These are phyloP conservation scores for Apodemus agrarius DNA, from an alignment of 2,797 vertebrate species.

Conservation along the genomic window DNA sequence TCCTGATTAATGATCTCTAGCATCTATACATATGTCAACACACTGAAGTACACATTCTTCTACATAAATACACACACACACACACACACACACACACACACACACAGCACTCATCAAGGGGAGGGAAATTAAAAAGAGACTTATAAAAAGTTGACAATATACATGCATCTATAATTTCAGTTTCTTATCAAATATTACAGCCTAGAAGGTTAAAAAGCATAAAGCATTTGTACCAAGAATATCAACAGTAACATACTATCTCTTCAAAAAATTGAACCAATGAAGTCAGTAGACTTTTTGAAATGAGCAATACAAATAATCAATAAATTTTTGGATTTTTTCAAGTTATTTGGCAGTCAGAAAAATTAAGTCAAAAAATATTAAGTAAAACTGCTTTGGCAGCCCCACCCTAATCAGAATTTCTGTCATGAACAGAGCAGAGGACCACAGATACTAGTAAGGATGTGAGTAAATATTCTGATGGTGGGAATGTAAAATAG, in stretches of 20 bases:
- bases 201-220: neutral
- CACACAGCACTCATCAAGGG: neutral
- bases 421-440: neutral
- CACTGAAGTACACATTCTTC: neutral
- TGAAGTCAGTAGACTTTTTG: neutral
- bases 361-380: neutral
- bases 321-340: neutral
- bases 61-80: neutral
- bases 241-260: neutral
- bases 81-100: neutral
- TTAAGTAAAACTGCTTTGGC: neutral
- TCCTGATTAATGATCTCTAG: neutral
- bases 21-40: neutral
- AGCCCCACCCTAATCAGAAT: neutral
- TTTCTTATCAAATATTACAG: slow-evolving; percentile 34
- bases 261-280: neutral
- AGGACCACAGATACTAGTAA: neutral
- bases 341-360: neutral
- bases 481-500: neutral
- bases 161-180: slow-evolving; percentile 31
- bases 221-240: slow-evolving; percentile 39
- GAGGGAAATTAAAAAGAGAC: neutral
- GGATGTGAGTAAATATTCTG: neutral
- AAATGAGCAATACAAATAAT: neutral
- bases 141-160: slow-evolving; percentile 51